These are phyloP conservation scores for Idaea straminata DNA, from an alignment of 2,888 invertebrate species.

Conservation along the genomic window DNA sequence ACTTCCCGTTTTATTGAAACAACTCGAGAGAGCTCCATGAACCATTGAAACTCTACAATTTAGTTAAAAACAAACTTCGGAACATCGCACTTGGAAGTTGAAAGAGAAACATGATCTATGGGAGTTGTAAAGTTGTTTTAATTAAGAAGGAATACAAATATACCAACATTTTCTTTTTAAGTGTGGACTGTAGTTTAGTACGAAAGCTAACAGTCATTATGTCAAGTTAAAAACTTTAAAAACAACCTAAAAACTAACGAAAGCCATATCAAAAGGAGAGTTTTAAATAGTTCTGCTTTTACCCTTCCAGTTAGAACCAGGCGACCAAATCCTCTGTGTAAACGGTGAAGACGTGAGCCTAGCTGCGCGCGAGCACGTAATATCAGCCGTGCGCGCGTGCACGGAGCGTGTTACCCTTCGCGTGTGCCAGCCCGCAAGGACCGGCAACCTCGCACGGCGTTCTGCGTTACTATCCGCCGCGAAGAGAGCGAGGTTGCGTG, in stretches of 20 bases:
- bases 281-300: background rate
- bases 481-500: slow-evolving; percentile 89
- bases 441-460: slow-evolving; percentile 81
- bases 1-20: too few species aligned
- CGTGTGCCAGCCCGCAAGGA: slow-evolving; percentile 90
- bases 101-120: too few species aligned
- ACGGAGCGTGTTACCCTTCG: slow-evolving; percentile 86
- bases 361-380: slow-evolving; percentile 93
- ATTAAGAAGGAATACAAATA: too few species aligned
- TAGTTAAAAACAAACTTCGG: too few species aligned
- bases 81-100: too few species aligned
- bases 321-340: slow-evolving; percentile 94
- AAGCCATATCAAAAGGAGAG: background rate
- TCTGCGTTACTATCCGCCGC: slow-evolving; percentile 93
- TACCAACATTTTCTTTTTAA: too few species aligned
- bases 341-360: slow-evolving; percentile 94
- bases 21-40: too few species aligned
- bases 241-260: background rate
- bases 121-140: too few species aligned
- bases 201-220: too few species aligned
- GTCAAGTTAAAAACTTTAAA: background rate
- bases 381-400: slow-evolving; percentile 91
- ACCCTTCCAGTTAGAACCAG: slow-evolving; percentile 86
- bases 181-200: too few species aligned
- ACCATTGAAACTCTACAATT: too few species aligned